Percentiles rank a stretch among this genome's conserved stretches.
Conservation (phyloP, 1,140 invertebrate genomes). For the Apis dorsata region DNA sequence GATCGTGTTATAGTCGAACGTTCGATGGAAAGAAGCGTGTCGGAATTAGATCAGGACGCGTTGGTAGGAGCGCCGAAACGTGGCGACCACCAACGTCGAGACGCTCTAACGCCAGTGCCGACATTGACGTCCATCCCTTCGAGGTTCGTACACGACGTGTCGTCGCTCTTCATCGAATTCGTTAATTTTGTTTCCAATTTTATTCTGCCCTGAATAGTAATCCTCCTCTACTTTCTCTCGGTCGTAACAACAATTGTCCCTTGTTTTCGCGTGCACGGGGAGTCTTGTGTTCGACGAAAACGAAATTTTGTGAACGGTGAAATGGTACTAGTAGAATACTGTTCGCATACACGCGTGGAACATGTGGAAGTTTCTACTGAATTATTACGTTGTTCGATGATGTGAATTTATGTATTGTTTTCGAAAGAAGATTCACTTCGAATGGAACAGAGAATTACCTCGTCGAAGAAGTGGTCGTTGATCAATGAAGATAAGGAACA, state of each 20-base stretch:
- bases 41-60: conserved; percentile 56
- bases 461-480: not conserved
- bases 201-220: too few species aligned
- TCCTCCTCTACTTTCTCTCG: too few species aligned
- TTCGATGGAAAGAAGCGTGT: conserved; percentile 36
- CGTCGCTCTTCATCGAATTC: too few species aligned
- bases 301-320: too few species aligned
- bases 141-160: conserved; percentile 7
- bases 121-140: conserved; percentile 48
- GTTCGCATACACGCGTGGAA: not conserved
- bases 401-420: too few species aligned
- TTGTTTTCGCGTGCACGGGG: too few species aligned
- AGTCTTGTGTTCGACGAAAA: too few species aligned
- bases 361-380: not conserved
- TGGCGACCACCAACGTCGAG: conserved; percentile 36
- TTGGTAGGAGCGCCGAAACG: conserved; percentile 44
- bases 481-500: not conserved
- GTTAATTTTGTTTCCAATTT: not conserved
- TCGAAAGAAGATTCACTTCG: too few species aligned
- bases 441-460: too few species aligned
- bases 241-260: too few species aligned
- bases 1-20: not conserved
- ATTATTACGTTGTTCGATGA: not conserved
- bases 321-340: too few species aligned
- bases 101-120: conserved; percentile 49